These are phyloP conservation scores for Enteromius argenteus DNA, from an alignment of 2,797 vertebrate species.

Conservation along the genomic window DNA sequence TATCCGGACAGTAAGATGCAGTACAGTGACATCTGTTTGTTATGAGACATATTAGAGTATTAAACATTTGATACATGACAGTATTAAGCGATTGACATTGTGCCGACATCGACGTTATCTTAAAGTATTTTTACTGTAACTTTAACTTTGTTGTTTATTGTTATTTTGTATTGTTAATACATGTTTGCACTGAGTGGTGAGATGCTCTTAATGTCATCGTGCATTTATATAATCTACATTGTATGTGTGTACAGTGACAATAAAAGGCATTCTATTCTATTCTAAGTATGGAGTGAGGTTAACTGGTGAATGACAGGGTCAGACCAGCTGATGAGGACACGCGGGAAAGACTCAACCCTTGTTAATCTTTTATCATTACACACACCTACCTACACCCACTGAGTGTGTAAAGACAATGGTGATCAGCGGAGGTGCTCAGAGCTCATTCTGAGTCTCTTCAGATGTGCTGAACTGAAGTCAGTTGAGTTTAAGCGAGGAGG, in stretches of 20 bases:
- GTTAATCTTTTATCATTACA: background rate
- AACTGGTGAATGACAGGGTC: background rate
- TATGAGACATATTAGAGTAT: background rate
- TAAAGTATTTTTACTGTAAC: too few species aligned
- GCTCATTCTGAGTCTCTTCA: slow-evolving; percentile 8
- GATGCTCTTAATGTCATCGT: too few species aligned
- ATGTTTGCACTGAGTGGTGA: too few species aligned
- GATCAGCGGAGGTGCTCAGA: background rate
- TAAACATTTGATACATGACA: too few species aligned
- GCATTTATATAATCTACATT: too few species aligned
- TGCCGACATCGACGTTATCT: background rate
- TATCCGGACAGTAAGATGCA: background rate
- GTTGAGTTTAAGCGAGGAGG: slow-evolving; percentile 24
- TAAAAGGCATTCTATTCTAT: too few species aligned
- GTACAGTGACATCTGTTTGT: slow-evolving; percentile 6
- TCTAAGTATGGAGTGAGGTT: background rate
- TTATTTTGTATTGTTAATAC: too few species aligned
- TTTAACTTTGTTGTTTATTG: too few species aligned
- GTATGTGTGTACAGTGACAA: too few species aligned
- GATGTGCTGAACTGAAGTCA: slow-evolving; percentile 22
- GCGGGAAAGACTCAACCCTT: background rate
- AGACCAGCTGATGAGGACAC: background rate
- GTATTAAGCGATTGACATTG: background rate
- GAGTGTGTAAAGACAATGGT: slow-evolving; percentile 7
- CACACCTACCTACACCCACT: background rate